Evolutionary conservation across 92 coral and sea anemone genomes (phyloP).

Genomic region (Bergia sp.): DNA sequence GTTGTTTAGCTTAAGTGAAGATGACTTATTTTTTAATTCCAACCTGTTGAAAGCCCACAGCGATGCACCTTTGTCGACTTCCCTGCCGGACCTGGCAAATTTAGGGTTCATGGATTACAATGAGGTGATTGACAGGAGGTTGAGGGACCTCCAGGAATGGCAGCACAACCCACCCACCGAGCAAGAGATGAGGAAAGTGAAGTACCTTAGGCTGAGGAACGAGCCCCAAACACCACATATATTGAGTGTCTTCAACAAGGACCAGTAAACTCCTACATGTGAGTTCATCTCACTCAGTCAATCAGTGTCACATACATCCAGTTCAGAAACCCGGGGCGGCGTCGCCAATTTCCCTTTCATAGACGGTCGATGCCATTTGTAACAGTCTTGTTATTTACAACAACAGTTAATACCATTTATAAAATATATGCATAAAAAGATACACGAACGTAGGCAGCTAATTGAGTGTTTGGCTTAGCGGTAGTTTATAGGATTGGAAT

Average conservation of each 20-base stretch:
- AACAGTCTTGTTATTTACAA: too few species aligned
- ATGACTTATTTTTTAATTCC: conserved; percentile 68
- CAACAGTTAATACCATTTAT: too few species aligned
- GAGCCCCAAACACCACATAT: conserved; percentile 60
- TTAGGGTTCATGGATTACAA: conserved; percentile 87
- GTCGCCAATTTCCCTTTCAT: too few species aligned
- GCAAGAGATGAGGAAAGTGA: conserved; percentile 82
- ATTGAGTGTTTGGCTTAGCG: too few species aligned
- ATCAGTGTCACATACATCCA: background rate
- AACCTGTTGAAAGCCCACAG: conserved; percentile 67
- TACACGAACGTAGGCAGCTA: too few species aligned
- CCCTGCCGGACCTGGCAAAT: conserved; percentile 78
- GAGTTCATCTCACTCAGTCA: background rate
- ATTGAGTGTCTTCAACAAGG: conserved; percentile 70
- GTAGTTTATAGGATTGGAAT: too few species aligned
- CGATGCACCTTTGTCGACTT: conserved; percentile 54
- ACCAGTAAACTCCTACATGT: background rate
- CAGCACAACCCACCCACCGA: conserved; percentile 65
- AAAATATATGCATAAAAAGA: too few species aligned
- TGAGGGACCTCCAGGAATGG: conserved; percentile 64
- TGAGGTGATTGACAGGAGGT: conserved; percentile 78
- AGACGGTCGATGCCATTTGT: too few species aligned
- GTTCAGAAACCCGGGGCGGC: too few species aligned
- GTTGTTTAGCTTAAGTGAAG: conserved; percentile 24
- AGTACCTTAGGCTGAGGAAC: conserved; percentile 76